Evolutionary conservation across 1,140 invertebrate genomes (phyloP).

Genomic region (Protaetia brevitarsis): DNA sequence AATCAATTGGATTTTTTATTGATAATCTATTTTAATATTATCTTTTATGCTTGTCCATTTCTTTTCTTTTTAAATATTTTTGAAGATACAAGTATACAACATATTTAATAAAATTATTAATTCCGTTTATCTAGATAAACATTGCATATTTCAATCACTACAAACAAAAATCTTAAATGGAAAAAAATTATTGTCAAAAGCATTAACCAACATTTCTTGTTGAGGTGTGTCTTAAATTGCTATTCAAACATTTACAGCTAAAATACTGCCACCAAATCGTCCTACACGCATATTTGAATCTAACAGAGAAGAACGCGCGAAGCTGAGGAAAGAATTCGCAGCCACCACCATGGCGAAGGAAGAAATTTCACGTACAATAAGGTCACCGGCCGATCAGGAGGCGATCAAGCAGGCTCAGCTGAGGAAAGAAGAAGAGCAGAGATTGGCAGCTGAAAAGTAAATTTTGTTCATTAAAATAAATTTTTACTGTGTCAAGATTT

Average conservation of each 20-base stretch:
- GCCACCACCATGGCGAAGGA: background rate
- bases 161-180: too few relatives aligned
- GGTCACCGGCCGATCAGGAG: constrained; percentile 49
- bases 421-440: constrained; percentile 58
- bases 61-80: too few relatives aligned
- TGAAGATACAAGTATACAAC: too few relatives aligned
- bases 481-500: background rate
- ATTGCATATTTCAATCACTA: too few relatives aligned
- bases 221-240: too few relatives aligned
- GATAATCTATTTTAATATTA: too few relatives aligned
- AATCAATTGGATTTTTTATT: too few relatives aligned
- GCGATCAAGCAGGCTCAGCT: constrained; percentile 57
- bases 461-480: constrained; percentile 25
- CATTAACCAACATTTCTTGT: too few relatives aligned
- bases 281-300: constrained; percentile 63
- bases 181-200: too few relatives aligned
- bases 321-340: constrained; percentile 52
- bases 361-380: constrained; percentile 48
- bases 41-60: too few relatives aligned
- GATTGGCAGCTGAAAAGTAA: constrained; percentile 60
- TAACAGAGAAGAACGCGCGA: constrained; percentile 47
- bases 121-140: too few relatives aligned
- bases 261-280: constrained; percentile 55
- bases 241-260: background rate
- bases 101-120: too few relatives aligned